Base-by-base conservation (phyloP, 1,140 invertebrate genomes). In the Limonius californicus region DNA sequence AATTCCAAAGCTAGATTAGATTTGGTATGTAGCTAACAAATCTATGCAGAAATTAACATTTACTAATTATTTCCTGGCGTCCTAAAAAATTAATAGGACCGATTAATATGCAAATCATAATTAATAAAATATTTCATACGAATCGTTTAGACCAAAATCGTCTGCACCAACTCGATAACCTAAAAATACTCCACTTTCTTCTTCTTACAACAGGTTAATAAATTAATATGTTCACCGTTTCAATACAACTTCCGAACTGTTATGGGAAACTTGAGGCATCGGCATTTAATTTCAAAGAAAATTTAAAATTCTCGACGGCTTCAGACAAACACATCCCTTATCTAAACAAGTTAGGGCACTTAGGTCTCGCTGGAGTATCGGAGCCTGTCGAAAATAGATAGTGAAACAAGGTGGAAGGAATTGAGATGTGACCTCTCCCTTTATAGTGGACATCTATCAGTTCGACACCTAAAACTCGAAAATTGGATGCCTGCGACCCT, bases 341-440 rank as follows among this genome's bases (percentile, higher is more conserved):
- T 68, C 67, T 68, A 68, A 68, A 68, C 67, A 68, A 65, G 67
- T 68, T 63, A 59, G 59, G 64, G 67, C 67, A 68, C 67, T 68
- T 68, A 68, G 65, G 21, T 57, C 58, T 8, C 39, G 61, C 45
- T 61, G 23, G 35, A 54, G 4, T 47, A 57, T 47, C 56, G 15
- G 15, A 12, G 23, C 14, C 43, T 62, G 55, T 66, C 61, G 57
- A 60, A 56, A 27, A 35, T 42, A 42, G 60, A 65, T 57, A 65
- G 61, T 50, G 56, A 62, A 59, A 63, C 55, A 68, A 60, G 54
- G 54, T 60, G 53, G 57, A 60, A 59, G 57, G 43, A 68, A 68
- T 68, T 68, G 64, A 68, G 67, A 68, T 68, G 67, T 68, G 67
- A 68, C 67, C 59, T 59, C 65, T 61, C 62, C 67, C 62, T 68